Conservation (phyloP, 2,888 invertebrate species). For the Subacronicta megacephala region DNA sequence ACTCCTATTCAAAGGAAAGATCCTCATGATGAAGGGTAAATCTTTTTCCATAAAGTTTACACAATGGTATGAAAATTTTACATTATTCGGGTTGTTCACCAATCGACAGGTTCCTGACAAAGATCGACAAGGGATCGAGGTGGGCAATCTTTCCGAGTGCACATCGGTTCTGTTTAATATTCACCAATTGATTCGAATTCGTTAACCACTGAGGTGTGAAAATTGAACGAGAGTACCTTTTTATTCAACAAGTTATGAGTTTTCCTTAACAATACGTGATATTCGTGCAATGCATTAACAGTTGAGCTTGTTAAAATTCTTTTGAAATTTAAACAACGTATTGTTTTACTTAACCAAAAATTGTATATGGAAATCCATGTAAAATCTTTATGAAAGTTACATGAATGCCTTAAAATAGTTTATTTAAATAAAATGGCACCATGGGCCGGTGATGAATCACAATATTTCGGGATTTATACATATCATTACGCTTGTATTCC, state of each 20-base stretch:
- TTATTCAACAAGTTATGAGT: constrained; percentile 29
- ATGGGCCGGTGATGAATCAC: no score
- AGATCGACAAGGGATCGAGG: constrained; percentile 48
- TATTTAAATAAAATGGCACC: neutral
- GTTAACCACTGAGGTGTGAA: constrained; percentile 32
- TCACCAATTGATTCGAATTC: constrained; percentile 49
- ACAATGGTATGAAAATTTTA: constrained; percentile 38
- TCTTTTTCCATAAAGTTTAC: constrained; percentile 33
- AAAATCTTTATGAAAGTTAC: neutral
- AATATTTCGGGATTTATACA: no score
- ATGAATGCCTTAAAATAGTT: neutral
- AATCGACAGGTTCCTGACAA: constrained; percentile 36
- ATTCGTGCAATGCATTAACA: constrained; percentile 6
- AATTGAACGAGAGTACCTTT: constrained; percentile 25
- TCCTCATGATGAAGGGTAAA: constrained; percentile 23
- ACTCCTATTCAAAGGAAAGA: constrained; percentile 22
- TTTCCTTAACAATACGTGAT: constrained; percentile 14
- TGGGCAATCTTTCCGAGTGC: constrained; percentile 43
- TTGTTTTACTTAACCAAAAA: no score
- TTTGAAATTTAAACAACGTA: no score
- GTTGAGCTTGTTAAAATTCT: no score
- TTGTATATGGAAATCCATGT: neutral
- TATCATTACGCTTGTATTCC: no score
- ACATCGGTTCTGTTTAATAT: constrained; percentile 34
- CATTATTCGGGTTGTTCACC: constrained; percentile 23